Base-by-base conservation (phyloP, 2,113 vertebrate species). In the Periophthalmus modestus region DNA sequence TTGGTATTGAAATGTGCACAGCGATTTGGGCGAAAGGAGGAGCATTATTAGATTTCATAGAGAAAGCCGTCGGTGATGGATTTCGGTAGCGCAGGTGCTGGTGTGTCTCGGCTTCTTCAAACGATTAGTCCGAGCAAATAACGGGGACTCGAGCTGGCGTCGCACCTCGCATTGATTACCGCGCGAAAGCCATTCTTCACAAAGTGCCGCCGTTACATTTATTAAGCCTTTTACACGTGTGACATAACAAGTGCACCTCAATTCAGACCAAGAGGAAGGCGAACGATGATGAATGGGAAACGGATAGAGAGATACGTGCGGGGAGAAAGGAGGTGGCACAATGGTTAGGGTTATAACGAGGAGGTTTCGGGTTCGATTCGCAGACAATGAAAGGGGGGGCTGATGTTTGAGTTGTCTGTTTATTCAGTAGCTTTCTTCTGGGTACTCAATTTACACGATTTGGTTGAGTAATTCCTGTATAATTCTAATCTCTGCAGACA, bases 1-100 rank as follows among this genome's bases (percentile, higher is more conserved):
- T 88, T 87, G 89, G 84, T 88, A 87, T 91, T 86, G 87, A 89
- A 91, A 90, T 85, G 87, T 82, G 85, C 84, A n/a, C 72, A 78
- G 69, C 69, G 83, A 84, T 89, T 86, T 80, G 84, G 88, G 80
- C 84, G 75, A 83, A 91, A 90, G 85, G 89, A 86, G 77, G 85
- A 47, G 77, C 82, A 82, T 92, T 88, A 91, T 92, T 90, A 89
- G 87, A 86, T 88, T 87, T 87, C 89, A 89, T 88, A 85, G 80
- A 86, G 89, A 77, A 82, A 16, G 78, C 86, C 83, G 81, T 85
- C 83, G 82, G 74, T 88, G 85, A 89, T 89, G 89, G 85, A 92
- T 90, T 88, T 82, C 73, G 65, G 4, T 71, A 73, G 85, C 80
- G 73, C 90, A 89, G 90, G 84, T 88, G 88, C 77, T 83, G 82